Evolutionary conservation across 2,888 invertebrate species (phyloP).

Genomic region (Catocala sponsa): DNA sequence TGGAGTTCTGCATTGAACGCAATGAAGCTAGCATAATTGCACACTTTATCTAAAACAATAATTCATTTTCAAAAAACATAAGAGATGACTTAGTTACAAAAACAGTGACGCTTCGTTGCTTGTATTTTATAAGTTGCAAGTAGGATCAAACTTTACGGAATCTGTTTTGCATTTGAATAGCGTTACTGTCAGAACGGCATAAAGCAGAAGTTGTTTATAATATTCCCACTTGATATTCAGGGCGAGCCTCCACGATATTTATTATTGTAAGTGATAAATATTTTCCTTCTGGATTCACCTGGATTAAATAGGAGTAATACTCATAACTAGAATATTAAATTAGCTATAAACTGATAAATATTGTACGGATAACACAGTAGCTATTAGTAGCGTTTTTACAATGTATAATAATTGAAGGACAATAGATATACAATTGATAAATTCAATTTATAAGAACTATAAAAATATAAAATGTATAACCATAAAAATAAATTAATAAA

Average conservation of each 20-base stretch:
- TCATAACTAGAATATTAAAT: not conserved
- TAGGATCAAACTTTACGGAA: constrained; percentile 33
- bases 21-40: too few species aligned
- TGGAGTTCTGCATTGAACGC: too few species aligned
- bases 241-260: constrained; percentile 18
- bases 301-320: not conserved
- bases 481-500: too few species aligned
- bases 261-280: constrained; percentile 20
- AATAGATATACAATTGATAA: too few species aligned
- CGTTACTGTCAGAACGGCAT: constrained; percentile 19
- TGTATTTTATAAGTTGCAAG: constrained; percentile 13
- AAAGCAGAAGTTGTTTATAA: constrained; percentile 22
- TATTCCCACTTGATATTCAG: constrained; percentile 32
- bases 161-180: constrained; percentile 42
- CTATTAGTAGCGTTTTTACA: too few species aligned
- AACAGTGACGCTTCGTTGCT: constrained; percentile 11
- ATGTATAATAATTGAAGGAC: too few species aligned
- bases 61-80: constrained; percentile 9
- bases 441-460: too few species aligned
- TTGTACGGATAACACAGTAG: too few species aligned
- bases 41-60: constrained; percentile 5
- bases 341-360: too few species aligned
- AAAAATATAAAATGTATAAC: too few species aligned
- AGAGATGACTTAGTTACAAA: constrained; percentile 4
- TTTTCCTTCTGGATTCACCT: constrained; percentile 21